These are phyloP conservation scores for Nemapogon koenigi DNA, from an alignment of 2,888 invertebrate genomes.

Conservation along the genomic window DNA sequence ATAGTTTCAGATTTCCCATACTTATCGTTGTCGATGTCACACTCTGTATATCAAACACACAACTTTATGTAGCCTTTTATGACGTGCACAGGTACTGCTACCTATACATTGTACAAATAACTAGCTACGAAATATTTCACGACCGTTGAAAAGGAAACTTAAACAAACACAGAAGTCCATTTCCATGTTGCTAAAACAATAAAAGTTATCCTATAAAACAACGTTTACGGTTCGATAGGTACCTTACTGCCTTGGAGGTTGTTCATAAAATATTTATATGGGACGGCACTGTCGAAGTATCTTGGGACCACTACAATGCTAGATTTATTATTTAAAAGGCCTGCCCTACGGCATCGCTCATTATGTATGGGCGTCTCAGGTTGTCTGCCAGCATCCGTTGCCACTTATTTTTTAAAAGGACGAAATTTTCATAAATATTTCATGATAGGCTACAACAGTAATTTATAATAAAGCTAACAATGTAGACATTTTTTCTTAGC, in stretches of 20 bases:
- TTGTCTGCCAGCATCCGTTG: conserved; percentile 1
- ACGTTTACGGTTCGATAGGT: conserved; percentile 49
- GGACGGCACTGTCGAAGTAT: conserved; percentile 12
- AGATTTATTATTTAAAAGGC: conserved; percentile 8
- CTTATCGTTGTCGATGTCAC: no score
- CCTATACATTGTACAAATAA: no score
- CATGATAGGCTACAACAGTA: no score
- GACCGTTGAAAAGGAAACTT: conserved; percentile 8
- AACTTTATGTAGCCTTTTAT: no score
- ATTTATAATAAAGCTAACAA: no score
- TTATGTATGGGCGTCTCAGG: conserved; percentile 7
- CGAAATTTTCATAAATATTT: no score
- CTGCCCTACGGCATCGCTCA: conserved; percentile 10
- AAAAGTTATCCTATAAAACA: conserved; percentile 53
- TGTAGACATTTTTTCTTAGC: no score
- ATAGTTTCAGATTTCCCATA: no score
- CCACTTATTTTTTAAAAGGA: no score
- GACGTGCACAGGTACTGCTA: no score
- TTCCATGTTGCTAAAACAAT: conserved; percentile 44
- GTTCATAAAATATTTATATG: conserved; percentile 57
- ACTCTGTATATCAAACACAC: no score
- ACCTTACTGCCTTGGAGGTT: conserved; percentile 31
- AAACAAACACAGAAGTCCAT: conserved; percentile 15
- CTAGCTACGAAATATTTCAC: no score
- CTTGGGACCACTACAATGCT: conserved; percentile 9